Base-by-base conservation (phyloP, 2,113 vertebrate genomes). In the Phodopus roborovskii region DNA sequence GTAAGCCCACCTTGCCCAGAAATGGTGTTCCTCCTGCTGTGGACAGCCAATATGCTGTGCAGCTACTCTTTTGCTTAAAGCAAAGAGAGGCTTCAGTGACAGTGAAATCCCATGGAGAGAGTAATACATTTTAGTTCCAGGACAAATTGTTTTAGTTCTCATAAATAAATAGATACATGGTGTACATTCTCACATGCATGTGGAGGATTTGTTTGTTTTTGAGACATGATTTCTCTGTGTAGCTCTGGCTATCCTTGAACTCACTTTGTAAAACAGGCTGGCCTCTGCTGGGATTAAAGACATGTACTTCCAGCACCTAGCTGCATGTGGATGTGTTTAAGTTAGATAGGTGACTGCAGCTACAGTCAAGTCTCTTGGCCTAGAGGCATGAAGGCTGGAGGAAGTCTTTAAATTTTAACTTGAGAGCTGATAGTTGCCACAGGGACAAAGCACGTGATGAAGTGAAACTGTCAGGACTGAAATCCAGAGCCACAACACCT, bases 41-140 rank as follows among this genome's bases (percentile, higher is more conserved):
- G 84, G 36, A 56, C 26, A 81, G 26, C 50, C 68, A 91, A 5
- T 42, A 42, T 62, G 42, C 85, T 78, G 74, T 58, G 50, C 28
- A 75, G 28, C 22, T 88, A 39, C 33, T 75, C 13, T 90, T 96
- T 86, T 86, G 56, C 53, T 89, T 85, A 91, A 86, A 73, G 82
- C 12, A 88, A 91, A 88, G 30, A 93, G 36, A 95, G 58, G 64
- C 42, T 24, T 94, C 48, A 16, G 26, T 88, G 39, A 79, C 79
- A 75, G 77, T 92, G 84, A 91, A 93, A 86, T 3, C 75, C 1
- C 84, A 87, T 71, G 12, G 56, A 88, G 71, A 97, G 90, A 88
- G 50, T n/a, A 78, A 15, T 82, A 66, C 8, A 45, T 93, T 83
- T 96, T 71, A 92, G n/a, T 91, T 15, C 10, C 74, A 92, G 42